Base-by-base conservation (phyloP, 2,113 vertebrate species). In the Vanacampus margaritifer region DNA sequence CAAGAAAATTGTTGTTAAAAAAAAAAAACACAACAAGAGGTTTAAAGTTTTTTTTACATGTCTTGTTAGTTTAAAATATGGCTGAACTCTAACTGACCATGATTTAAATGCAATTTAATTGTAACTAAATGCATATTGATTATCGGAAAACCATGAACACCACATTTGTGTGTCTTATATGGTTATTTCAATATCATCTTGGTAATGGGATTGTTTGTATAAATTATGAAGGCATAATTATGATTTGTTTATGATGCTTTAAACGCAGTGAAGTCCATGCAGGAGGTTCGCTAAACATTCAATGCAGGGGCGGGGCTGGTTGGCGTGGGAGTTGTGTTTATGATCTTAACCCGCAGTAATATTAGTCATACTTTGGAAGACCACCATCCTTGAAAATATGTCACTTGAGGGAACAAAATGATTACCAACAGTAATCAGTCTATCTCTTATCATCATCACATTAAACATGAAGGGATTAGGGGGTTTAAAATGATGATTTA, bases 71-170 rank as follows among this genome's bases (percentile, higher is more conserved):
- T 75, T 84, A 84, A 86, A 77, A 69, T 83, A 83, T 86, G 79
- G 70, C 82, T 79, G 79, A 72, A 78, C 70, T 51, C 75, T 72
- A 79, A 81, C 71, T 19, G 56, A 87, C 87, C 73, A 53, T 84
- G 66, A 88, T 84, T 87, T 87, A 85, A 87, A 87, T 88, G 72
- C 81, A 89, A 79, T 26, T 53, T 7, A 28, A 17, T 51, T 51
- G n/a, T 3, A 88, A 76, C 73, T 70, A 81, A 84, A 82, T 80
- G 73, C 83, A 74, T 80, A 90, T 86, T 84, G 89, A 89, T 90
- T 86, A 89, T 87, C 79, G 84, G 80, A 85, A 86, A 83, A 81
- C 80, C 82, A 86, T 88, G 85, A 85, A 81, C 76, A 64, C 37
- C 54, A 64, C 45, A 1, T 26, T 65, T 74, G 72, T 79, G 81